Evolutionary conservation across 2,888 invertebrate species (phyloP).

Genomic region (Dermolepida albohirtum): DNA sequence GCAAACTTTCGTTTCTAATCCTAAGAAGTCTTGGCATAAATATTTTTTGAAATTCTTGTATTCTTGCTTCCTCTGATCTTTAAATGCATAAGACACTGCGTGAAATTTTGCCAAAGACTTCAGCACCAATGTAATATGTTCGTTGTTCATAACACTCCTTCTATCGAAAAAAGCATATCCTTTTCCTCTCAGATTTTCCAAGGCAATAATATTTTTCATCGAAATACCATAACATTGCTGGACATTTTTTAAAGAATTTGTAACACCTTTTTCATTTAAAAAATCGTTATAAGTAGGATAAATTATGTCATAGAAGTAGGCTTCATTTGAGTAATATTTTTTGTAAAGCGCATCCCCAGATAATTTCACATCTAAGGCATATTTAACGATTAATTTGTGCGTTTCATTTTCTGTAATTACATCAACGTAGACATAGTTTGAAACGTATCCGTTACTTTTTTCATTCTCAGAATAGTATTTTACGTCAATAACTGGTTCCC

Average conservation of each 20-base stretch:
- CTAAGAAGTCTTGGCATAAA: background rate
- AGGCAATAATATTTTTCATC: conserved; percentile 23
- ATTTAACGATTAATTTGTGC: no score
- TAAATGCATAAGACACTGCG: conserved; percentile 40
- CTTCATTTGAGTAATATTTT: conserved; percentile 40
- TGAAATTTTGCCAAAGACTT: conserved; percentile 43
- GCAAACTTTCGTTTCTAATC: background rate
- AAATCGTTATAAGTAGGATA: conserved; percentile 35
- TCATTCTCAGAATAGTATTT: no score
- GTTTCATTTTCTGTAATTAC: no score
- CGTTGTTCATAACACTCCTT: conserved; percentile 36
- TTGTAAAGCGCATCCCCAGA: background rate
- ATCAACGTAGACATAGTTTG: no score
- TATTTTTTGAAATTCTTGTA: conserved; percentile 38
- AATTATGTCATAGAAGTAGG: conserved; percentile 40
- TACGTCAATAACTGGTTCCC: no score
- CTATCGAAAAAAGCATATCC: conserved; percentile 42
- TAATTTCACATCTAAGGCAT: background rate
- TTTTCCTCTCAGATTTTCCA: conserved; percentile 41
- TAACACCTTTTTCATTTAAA: conserved; percentile 16
- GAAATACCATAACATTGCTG: conserved; percentile 42
- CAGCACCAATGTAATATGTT: conserved; percentile 39
- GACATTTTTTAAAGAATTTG: conserved; percentile 21
- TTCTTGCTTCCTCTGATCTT: conserved; percentile 35
- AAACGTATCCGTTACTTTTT: no score